Evolutionary conservation across 2,113 vertebrate species (phyloP), one percentile per base, ranked within the genome.

Genomic region (Notechis scutatus): DNA sequence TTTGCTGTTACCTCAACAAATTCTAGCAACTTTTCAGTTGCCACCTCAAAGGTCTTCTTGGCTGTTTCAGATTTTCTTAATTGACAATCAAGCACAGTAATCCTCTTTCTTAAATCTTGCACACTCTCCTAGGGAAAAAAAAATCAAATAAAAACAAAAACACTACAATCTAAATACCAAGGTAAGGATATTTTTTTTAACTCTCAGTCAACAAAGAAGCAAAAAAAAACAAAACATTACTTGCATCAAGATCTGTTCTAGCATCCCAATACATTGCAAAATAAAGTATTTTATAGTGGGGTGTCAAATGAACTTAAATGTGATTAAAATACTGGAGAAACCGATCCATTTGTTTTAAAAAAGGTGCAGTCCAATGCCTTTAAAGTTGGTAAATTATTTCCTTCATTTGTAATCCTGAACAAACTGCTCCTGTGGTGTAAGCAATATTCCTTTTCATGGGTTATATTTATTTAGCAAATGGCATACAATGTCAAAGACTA

Each of bases 21-120:
- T 2, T 97, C 98, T 11, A 99, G 98, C 94, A 99, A 96, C 94
- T 99, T 99, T 86, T 98, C 98, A 6, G 98, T 98, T 10, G 98
- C 98, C 92, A 98, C 97, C 96, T 99, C 98, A 52, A 98, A 98
- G 0, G 97, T 97, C 97, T 98, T 99, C 93, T 97, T 98, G 90
- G 98, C 96, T 0, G 96, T 96, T 94, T 99, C 98, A 0, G 98
- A 99, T 96, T 99, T 99, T 93, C 98, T 92, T 91, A 99, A 97
- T 69, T 99, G 99, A 96, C 98, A 99, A 96, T 99, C 98, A 1
- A 99, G 98, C 55, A 99, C 97, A 2, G 98, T 98, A n/a, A 98
- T 97, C 92, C 97, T 97, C 96, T 98, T 99, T 94, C 97, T 99
- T 95, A 99, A 95, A 56, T 99, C 98, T 14, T 99, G 98, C n/a